These are phyloP conservation scores for Lagria hirta DNA, from an alignment of 2,888 invertebrate genomes.

Conservation along the genomic window DNA sequence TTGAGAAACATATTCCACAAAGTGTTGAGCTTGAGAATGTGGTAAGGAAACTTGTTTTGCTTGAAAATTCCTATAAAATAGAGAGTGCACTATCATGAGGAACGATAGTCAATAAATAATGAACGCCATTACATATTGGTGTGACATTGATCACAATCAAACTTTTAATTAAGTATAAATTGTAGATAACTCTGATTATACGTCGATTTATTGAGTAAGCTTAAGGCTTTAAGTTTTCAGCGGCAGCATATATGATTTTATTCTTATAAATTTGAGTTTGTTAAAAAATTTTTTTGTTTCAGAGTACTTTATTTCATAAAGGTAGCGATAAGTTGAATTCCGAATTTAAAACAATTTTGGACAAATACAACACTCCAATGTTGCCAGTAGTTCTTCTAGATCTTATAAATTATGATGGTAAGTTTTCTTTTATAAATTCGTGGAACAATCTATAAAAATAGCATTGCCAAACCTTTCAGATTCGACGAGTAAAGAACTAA, in stretches of 20 bases:
- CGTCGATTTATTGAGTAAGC: no score
- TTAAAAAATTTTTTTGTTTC: constrained; percentile 41
- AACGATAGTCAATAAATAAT: no score
- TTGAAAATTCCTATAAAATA: no score
- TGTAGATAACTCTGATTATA: no score
- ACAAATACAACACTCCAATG: constrained; percentile 82
- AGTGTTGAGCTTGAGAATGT: constrained; percentile 94
- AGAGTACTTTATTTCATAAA: constrained; percentile 74
- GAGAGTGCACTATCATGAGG: no score
- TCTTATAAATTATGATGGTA: constrained; percentile 63
- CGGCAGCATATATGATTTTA: constrained; percentile 2
- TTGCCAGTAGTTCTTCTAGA: constrained; percentile 87
- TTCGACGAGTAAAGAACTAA: constrained; percentile 36
- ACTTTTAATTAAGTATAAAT: no score
- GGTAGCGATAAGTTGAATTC: constrained; percentile 84
- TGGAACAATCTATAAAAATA: constrained; percentile 1
- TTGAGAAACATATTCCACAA: constrained; percentile 88
- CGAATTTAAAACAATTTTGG: constrained; percentile 84
- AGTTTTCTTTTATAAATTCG: constrained; percentile 22
- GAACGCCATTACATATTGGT: no score
- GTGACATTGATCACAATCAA: no score
- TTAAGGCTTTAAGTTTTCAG: neutral
- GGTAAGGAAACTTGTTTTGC: constrained; percentile 58
- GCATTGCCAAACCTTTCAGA: constrained; percentile 22
- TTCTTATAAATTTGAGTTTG: constrained; percentile 7